Conservation (phyloP, 2,113 vertebrate species). For the Myotis brandtii region DNA sequence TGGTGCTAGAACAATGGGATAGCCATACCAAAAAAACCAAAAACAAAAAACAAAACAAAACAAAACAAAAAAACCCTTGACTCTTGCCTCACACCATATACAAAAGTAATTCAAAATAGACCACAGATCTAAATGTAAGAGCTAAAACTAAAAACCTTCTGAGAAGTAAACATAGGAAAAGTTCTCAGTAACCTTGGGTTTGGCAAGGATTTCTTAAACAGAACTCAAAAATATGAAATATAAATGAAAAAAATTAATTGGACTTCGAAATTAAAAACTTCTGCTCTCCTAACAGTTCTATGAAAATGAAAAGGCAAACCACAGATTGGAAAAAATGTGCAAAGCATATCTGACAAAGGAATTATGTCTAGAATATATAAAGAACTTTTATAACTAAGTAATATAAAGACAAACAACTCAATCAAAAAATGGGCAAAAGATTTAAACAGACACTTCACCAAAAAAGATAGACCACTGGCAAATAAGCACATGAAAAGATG, state of each 20-base stretch:
- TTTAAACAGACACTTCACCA: slow-evolving; percentile 11
- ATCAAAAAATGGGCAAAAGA: slow-evolving; percentile 42
- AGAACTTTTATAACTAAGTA: slow-evolving; percentile 18
- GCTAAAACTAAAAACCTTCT: slow-evolving; percentile 35
- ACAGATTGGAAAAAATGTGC: slow-evolving; percentile 12
- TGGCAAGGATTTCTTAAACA: slow-evolving; percentile 62
- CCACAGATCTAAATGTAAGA: background rate
- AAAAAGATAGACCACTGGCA: background rate
- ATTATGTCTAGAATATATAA: slow-evolving; percentile 30
- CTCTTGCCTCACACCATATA: background rate
- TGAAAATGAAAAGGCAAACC: slow-evolving; percentile 57
- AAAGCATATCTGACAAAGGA: slow-evolving; percentile 50
- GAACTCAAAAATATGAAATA: slow-evolving; percentile 62
- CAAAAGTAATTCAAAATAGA: slow-evolving; percentile 30
- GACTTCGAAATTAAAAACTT: slow-evolving; percentile 58
- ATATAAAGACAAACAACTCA: background rate
- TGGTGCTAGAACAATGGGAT: background rate
- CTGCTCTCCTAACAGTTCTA: slow-evolving; percentile 42
- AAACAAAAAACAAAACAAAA: background rate
- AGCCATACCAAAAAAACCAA: background rate
- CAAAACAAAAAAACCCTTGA: background rate
- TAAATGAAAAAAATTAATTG: slow-evolving; percentile 61
- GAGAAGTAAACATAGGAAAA: background rate
- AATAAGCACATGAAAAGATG: background rate
- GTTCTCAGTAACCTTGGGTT: slow-evolving; percentile 31